Evolutionary conservation across 2,113 vertebrate genomes (phyloP), one percentile per base, ranked within the genome.

Genomic region (Aegotheles bennettii): DNA sequence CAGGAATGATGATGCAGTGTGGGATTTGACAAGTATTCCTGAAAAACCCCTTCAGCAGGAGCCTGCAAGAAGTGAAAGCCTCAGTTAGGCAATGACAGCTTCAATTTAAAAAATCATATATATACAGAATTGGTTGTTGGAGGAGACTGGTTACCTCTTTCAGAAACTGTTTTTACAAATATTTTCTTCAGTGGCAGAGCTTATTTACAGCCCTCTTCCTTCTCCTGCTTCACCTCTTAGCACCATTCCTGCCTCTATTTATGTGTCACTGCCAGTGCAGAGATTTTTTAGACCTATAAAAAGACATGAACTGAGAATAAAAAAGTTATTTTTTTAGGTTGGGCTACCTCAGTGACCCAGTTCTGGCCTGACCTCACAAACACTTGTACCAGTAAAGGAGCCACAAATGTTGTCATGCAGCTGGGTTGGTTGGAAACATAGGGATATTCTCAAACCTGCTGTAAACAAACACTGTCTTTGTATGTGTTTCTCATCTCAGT

Each of bases 241-340:
- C 2, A 1, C 47, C 31, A 1, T 3, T 68, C 57, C 84, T 38
- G 43, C 43, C 53, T 18, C 35, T 2, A 0, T 15, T 29, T 40
- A 3, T 3, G 17, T 51, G 73, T 4, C 54, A 21, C 40, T 4
- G n/a, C 65, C 11, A 24, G 35, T 10, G 31, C 61, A 25, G 19
- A 36, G 60, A 57, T 84, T 35, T 82, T 48, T 82, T 45, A 40
- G 56, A 65, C 23, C 87, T 70, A 21, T 53, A 42, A 73, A 86
- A n/a, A 20, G 63, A 24, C 54, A 43, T n/a, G 67, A 50, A 60
- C 1, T n/a, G 26, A 50, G 75, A 42, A 25, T 35, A 70, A 36
- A 29, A 63, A n/a, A 2, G 26, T 38, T 47, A 0, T 8, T 33
- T 47, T 7, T 74, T 69, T 33, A 19, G 6, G 1, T 16, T 5